Evolutionary conservation across 1,140 invertebrate genomes (phyloP).

Genomic region (Euura saliciscinereae): DNA sequence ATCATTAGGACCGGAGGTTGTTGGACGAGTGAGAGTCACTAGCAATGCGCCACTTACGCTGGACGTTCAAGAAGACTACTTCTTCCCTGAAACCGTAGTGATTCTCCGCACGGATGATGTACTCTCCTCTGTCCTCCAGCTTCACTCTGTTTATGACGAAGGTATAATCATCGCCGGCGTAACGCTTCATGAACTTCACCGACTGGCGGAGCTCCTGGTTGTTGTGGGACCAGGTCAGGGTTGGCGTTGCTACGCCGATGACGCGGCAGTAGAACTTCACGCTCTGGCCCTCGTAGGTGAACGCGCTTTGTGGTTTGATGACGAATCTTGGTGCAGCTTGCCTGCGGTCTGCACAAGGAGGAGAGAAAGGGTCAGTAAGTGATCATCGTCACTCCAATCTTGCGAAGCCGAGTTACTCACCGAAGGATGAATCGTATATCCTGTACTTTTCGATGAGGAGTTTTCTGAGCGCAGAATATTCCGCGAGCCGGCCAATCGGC

Average conservation of each 20-base stretch:
- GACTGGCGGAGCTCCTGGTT: slow-evolving; percentile 94
- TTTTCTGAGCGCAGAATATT: slow-evolving; percentile 97
- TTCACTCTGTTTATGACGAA: slow-evolving; percentile 97
- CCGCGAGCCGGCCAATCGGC: slow-evolving; percentile 94
- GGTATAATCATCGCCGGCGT: slow-evolving; percentile 94
- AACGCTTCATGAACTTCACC: slow-evolving; percentile 99
- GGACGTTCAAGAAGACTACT: slow-evolving; percentile 96
- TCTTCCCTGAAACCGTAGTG: slow-evolving; percentile 96
- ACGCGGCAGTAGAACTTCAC: slow-evolving; percentile 97
- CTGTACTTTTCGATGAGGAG: slow-evolving; percentile 95
- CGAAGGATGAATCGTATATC: slow-evolving; percentile 95
- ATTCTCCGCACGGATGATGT: slow-evolving; percentile 96
- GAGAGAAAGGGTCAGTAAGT: not conserved
- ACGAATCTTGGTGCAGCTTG: slow-evolving; percentile 98
- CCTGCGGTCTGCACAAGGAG: slow-evolving; percentile 76
- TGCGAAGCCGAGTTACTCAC: slow-evolving; percentile 59
- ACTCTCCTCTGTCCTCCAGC: slow-evolving; percentile 94
- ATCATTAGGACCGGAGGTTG: not conserved
- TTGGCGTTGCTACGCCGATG: slow-evolving; percentile 92
- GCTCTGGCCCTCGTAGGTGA: slow-evolving; percentile 96
- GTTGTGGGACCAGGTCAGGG: slow-evolving; percentile 94
- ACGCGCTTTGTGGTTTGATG: slow-evolving; percentile 92
- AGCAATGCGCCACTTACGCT: slow-evolving; percentile 71
- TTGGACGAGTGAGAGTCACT: not conserved
- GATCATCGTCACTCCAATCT: slow-evolving; percentile 1